A percentile compares a stretch with the other conserved stretches of the same genome.
phyloP scores from a whole-genome alignment of 1,140 invertebrate species.

The Holcopasites calliopsidis region DNA sequence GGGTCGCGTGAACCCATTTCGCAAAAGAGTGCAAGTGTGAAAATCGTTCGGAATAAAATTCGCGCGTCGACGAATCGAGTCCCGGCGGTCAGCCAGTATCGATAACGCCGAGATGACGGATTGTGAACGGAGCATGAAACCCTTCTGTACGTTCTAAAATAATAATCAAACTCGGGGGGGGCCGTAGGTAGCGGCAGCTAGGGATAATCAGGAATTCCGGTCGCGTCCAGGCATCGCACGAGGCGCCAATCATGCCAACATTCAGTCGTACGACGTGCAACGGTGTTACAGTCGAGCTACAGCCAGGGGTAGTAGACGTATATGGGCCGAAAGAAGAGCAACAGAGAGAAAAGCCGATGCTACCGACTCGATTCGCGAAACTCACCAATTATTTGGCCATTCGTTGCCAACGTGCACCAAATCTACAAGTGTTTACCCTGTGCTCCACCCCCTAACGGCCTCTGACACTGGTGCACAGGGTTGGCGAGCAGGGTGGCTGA shows the following conservation, averaged over 20 bases:
- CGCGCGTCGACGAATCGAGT: no score
- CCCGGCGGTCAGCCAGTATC: slow-evolving; percentile 41
- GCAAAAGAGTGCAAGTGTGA: neutral
- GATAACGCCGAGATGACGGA: slow-evolving; percentile 55
- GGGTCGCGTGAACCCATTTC: slow-evolving; percentile 29
- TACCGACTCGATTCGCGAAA: slow-evolving; percentile 71
- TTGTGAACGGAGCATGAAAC: slow-evolving; percentile 58
- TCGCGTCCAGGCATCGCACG: slow-evolving; percentile 69
- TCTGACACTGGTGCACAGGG: slow-evolving; percentile 12
- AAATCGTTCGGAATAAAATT: no score
- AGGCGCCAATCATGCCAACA: slow-evolving; percentile 78
- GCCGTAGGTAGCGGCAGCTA: slow-evolving; percentile 38
- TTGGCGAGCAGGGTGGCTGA: neutral
- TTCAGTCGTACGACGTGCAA: slow-evolving; percentile 71
- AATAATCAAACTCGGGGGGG: slow-evolving; percentile 68
- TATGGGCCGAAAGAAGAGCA: slow-evolving; percentile 41
- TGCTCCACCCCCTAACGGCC: slow-evolving; percentile 14
- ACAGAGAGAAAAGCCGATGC: slow-evolving; percentile 41
- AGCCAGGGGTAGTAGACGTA: slow-evolving; percentile 49
- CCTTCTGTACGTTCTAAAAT: slow-evolving; percentile 69
- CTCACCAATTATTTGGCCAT: slow-evolving; percentile 78
- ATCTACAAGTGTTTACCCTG: slow-evolving; percentile 78
- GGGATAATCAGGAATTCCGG: slow-evolving; percentile 76
- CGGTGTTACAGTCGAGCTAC: slow-evolving; percentile 55
- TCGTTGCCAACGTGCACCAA: slow-evolving; percentile 77